phyloP scores from a whole-genome alignment of 2,113 vertebrate genomes.

The Pelobates fuscus region DNA sequence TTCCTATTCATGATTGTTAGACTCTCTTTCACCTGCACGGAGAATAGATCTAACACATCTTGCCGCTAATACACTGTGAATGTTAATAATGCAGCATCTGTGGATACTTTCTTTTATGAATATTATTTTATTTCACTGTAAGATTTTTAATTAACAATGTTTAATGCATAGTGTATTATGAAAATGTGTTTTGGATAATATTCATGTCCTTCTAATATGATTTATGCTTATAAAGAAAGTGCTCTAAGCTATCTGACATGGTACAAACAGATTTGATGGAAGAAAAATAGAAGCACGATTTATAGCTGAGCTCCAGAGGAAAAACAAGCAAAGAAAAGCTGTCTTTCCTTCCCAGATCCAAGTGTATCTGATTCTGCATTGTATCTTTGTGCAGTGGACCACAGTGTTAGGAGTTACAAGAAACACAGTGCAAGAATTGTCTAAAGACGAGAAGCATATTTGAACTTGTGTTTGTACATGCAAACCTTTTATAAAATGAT shows the following conservation, averaged over 20 bases:
- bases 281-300: slow-evolving; percentile 2
- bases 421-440: neutral
- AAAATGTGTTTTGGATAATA: too few relatives aligned
- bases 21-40: too few relatives aligned
- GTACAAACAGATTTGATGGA: slow-evolving; percentile 29
- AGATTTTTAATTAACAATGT: too few relatives aligned
- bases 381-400: neutral
- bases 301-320: neutral
- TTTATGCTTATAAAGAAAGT: slow-evolving; percentile 36
- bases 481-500: too few relatives aligned
- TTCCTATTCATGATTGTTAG: too few relatives aligned
- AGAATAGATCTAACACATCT: too few relatives aligned
- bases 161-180: too few relatives aligned
- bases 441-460: too few relatives aligned
- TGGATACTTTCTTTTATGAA: neutral
- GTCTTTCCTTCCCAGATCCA: neutral
- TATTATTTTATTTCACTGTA: neutral
- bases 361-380: neutral
- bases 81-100: neutral
- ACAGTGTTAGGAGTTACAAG: neutral
- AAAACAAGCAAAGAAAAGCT: neutral
- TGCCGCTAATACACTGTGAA: too few relatives aligned
- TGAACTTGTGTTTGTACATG: too few relatives aligned
- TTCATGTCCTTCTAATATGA: neutral
- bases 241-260: neutral